Percentiles rank a stretch among this genome's conserved stretches.
These are phyloP conservation scores for Pseudomyrmex gracilis DNA, from an alignment of 1,140 invertebrate genomes.

Conservation along the genomic window DNA sequence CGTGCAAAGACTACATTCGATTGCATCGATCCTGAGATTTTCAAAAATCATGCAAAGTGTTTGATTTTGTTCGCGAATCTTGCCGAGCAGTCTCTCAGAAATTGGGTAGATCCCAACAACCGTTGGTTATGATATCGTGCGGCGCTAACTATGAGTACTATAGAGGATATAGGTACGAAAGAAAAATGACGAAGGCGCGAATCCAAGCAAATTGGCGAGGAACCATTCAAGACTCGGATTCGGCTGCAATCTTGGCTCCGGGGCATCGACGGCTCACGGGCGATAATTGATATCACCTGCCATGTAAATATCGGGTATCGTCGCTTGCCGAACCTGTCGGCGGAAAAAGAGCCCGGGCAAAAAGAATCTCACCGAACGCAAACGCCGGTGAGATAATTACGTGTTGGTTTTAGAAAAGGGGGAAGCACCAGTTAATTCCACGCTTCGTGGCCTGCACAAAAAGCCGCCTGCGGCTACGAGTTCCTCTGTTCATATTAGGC, in stretches of 20 bases:
- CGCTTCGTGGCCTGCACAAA: conserved; percentile 67
- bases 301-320: conserved; percentile 83
- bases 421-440: conserved; percentile 81
- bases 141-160: conserved; percentile 20
- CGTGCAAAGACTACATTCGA: background rate
- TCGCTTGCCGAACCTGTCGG: conserved; percentile 70
- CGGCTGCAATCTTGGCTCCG: conserved; percentile 71
- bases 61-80: conserved; percentile 19
- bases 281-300: conserved; percentile 85
- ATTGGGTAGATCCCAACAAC: conserved; percentile 60
- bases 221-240: conserved; percentile 60
- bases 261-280: conserved; percentile 73
- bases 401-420: conserved; percentile 86
- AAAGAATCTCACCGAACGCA: conserved; percentile 78
- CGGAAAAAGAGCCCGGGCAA: conserved; percentile 68
- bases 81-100: no score
- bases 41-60: background rate
- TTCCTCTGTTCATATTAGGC: conserved; percentile 41
- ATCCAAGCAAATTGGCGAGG: conserved; percentile 79
- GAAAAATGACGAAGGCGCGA: conserved; percentile 74
- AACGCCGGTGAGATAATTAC: conserved; percentile 84
- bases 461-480: conserved; percentile 55
- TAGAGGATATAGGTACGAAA: conserved; percentile 49
- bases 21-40: background rate
- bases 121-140: conserved; percentile 63